Base-by-base conservation (phyloP, 2,888 invertebrate species). In the Hetaerina titia region DNA sequence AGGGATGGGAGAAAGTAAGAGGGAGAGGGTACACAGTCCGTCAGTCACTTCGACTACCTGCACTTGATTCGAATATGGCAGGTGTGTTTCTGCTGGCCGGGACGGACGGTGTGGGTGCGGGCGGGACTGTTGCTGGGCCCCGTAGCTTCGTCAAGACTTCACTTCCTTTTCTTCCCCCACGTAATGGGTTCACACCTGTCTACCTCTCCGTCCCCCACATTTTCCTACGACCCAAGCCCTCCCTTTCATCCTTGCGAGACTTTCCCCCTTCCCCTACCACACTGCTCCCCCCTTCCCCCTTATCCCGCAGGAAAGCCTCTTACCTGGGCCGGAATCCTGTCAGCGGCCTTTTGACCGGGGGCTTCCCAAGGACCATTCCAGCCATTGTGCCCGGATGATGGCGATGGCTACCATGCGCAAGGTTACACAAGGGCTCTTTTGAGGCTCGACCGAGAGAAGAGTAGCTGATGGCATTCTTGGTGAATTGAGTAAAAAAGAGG, bases 131-230 rank as follows among this genome's bases (percentile, higher is more conserved):
- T 45, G 45, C 45, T 45, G 45, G 69, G 69, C 2, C 45, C 45
- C 69, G 22, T 69, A 19, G 69, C 17, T 22, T 69, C 69, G 19
- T n/a, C 6, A 22, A 31, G 81, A 31, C 81, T 45, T 45, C 69
- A 74, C 92, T 19, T 74, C 92, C n/a, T 69, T 22, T 11, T 45
- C 81, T 92, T 74, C 64, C n/a, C 69, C 69, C 69, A 19, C n/a
- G 69, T 45, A 92, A 92, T 92, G 69, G 92, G 92, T 92, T 92
- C 92, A 69, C 92, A 92, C 92, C 92, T 92, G 92, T 56, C 69
- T 57, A 31, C 45, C n/a, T 25, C 60, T 58, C 15, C 89, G 45
- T 58, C 60, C 87, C 31, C 13, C 87, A 31, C 45, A n/a, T 87
- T 45, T 89, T 56, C 45, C 89, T 89, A 15, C 69, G 69, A 22